Evolutionary conservation across 2,113 vertebrate species (phyloP), one percentile per base, ranked within the genome.

Genomic region (Megalops atlanticus): DNA sequence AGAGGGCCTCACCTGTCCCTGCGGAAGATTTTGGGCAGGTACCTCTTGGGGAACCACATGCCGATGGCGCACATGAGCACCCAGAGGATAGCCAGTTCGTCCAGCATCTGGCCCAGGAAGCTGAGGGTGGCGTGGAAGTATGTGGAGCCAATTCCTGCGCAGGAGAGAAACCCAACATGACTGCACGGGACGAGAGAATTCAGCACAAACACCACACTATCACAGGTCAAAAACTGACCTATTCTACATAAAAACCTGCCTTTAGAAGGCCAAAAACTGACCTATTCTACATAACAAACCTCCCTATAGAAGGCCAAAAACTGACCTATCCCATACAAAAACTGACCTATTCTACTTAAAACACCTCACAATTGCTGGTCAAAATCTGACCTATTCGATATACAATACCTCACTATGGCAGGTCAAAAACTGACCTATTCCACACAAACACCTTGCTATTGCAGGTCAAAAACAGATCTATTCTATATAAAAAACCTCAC

Each of bases 81-180:
- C 98, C 98, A 99, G 7, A 99, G 93, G 79, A 99, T 97, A 78
- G 98, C 97, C 83, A 99, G 86, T 84, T 99, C 98, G 82, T 99
- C 98, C 82, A 99, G 92, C 97, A 99, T 99, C 91, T 99, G 98
- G 54, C 98, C 98, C 64, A 99, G 91, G 90, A 99, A 99, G 90
- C 98, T 99, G 82, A 99, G 95, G 0, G 98, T 99, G 75, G 98
- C 98, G 0, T 99, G 98, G 85, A 99, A 99, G 87, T 99, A 99
- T 49, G 97, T 96, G 0, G 98, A 99, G 52, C 98, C 98, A 74
- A 98, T 98, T 83, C 98, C 98, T 99, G 89, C 84, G 74, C 14
- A 83, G 89, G 18, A 85, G 40, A 74, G 6, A 78, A 35, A 72
- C 21, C 78, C n/a, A 83, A 35, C 24, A 33, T 69, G 38, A 73